Conservation (phyloP, 2,888 invertebrate genomes). For the Drosophila rellima region DNA sequence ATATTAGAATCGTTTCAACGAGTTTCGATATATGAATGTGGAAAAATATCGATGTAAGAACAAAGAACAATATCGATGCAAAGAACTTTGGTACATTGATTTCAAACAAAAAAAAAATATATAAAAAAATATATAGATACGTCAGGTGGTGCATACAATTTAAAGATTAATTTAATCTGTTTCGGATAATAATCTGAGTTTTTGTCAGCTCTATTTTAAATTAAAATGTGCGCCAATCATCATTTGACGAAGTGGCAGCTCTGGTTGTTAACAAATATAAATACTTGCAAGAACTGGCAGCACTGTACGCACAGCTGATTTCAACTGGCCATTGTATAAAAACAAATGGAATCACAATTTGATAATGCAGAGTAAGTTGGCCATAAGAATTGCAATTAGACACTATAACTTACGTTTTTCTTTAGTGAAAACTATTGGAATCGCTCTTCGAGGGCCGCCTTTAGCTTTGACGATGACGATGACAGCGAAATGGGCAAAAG, state of each 20-base stretch:
- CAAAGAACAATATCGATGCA: no score
- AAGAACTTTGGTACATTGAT: no score
- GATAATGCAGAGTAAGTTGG: conserved; percentile 47
- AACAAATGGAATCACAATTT: conserved; percentile 55
- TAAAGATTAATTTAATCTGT: no score
- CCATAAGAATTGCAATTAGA: neutral
- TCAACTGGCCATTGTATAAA: conserved; percentile 1
- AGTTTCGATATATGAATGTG: no score
- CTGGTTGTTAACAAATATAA: neutral
- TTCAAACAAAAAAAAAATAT: no score
- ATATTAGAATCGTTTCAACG: neutral
- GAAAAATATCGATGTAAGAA: no score
- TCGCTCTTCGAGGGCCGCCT: conserved; percentile 90
- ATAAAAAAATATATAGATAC: no score
- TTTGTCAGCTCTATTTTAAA: neutral
- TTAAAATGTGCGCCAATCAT: neutral
- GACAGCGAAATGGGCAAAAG: conserved; percentile 83
- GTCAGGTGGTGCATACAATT: no score
- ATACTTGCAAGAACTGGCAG: conserved; percentile 18
- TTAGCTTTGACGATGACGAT: conserved; percentile 93
- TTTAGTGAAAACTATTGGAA: conserved; percentile 93
- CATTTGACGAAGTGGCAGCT: neutral
- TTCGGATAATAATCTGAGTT: no score
- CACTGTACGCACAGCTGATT: conserved; percentile 42
- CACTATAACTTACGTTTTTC: conserved; percentile 12